phyloP scores from a whole-genome alignment of 2,113 vertebrate genomes.

The Solea senegalensis region DNA sequence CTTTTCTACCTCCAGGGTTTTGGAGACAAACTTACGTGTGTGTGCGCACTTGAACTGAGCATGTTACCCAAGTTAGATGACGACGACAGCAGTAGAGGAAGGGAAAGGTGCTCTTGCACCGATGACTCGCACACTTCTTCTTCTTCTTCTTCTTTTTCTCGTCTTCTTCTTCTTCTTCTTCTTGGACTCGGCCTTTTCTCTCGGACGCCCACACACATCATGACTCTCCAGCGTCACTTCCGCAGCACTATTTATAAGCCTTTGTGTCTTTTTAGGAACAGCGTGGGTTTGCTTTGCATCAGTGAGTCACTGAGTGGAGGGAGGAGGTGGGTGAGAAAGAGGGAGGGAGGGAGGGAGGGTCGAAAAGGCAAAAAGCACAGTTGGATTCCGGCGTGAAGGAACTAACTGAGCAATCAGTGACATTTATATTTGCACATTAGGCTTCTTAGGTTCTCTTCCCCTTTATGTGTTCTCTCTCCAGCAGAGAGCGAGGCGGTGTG shows the following conservation, averaged over 20 bases:
- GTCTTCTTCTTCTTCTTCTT: too few relatives aligned
- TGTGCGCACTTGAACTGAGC: not conserved
- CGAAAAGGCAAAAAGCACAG: constrained; percentile 57
- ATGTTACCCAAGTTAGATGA: constrained; percentile 1
- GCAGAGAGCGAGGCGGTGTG: too few relatives aligned
- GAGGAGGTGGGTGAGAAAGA: constrained; percentile 56
- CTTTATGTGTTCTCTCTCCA: constrained; percentile 6
- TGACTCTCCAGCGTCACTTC: constrained; percentile 87
- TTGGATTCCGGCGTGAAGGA: constrained; percentile 68
- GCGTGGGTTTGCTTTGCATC: constrained; percentile 85
- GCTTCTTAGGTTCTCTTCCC: constrained; percentile 6
- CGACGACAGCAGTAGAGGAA: constrained; percentile 64
- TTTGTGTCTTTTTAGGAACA: constrained; percentile 96
- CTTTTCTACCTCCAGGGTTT: constrained; percentile 36
- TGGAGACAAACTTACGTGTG: not conserved
- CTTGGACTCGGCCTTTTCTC: constrained; percentile 81
- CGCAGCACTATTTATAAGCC: constrained; percentile 91
- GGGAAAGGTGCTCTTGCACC: constrained; percentile 63
- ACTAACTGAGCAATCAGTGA: constrained; percentile 55
- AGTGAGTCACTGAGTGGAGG: constrained; percentile 87
- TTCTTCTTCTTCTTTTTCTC: too few relatives aligned
- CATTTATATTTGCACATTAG: constrained; percentile 44
- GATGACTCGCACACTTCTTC: constrained; percentile 76
- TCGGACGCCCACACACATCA: constrained; percentile 87
- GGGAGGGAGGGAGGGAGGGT: constrained; percentile 22